Percentiles rank a stretch among this genome's conserved stretches.
These are phyloP conservation scores for Halocynthia roretzi DNA, from an alignment of 23 tunicate genomes.

Conservation along the genomic window DNA sequence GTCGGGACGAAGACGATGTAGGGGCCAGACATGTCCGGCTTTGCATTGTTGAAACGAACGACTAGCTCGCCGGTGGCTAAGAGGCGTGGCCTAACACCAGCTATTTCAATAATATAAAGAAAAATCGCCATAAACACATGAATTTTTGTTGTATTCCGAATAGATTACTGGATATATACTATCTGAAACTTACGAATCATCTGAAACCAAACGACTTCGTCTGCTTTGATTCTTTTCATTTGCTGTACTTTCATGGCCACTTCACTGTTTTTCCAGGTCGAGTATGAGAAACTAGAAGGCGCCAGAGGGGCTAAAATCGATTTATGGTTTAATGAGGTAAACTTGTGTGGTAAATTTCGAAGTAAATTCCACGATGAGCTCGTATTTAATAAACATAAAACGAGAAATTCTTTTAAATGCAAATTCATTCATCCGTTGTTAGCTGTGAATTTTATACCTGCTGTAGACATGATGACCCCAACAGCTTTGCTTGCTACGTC, in stretches of 20 bases:
- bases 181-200: slow-evolving; percentile 24
- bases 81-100: slow-evolving; percentile 22
- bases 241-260: too few species aligned
- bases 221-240: too few species aligned
- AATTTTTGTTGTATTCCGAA: background rate
- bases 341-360: too few species aligned
- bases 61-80: slow-evolving; percentile 21
- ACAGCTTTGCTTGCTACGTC: slow-evolving; percentile 38
- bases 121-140: background rate
- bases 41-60: background rate
- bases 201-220: slow-evolving; percentile 29
- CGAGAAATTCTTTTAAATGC: too few species aligned
- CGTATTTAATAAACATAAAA: too few species aligned
- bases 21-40: slow-evolving; percentile 26
- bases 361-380: too few species aligned
- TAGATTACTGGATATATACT: background rate
- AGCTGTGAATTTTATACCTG: slow-evolving; percentile 23
- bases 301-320: too few species aligned
- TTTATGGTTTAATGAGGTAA: too few species aligned
- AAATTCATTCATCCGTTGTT: too few species aligned
- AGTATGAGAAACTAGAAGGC: too few species aligned
- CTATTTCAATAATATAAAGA: slow-evolving; percentile 1
- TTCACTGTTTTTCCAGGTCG: too few species aligned
- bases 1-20: slow-evolving; percentile 51
- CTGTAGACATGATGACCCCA: slow-evolving; percentile 59